Evolutionary conservation across 2,888 invertebrate genomes (phyloP), one percentile per base, ranked within the genome.

Genomic region (Tenthredo livida): DNA sequence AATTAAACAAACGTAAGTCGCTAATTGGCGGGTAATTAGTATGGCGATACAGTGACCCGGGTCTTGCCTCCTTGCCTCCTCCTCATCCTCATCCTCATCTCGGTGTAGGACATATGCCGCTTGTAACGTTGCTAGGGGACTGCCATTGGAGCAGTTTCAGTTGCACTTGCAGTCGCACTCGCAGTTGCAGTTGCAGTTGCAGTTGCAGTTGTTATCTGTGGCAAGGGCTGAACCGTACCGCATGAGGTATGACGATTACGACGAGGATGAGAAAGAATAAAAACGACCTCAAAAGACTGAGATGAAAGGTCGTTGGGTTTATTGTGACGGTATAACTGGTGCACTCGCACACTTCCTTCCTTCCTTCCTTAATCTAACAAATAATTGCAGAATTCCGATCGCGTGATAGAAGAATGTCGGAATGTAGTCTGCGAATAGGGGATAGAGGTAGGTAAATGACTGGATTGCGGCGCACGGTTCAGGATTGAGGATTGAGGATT

Each of bases 21-120:
- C 91, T 92, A 92, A 92, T 92, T 92, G 92, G 90, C 90, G 90
- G 90, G 90, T 91, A 92, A 92, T 92, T 92, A 92, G 89, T 90
- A 89, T 88, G 88, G 90, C 80, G 80, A 80, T 80, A 90, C 88
- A 90, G 90, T 91, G 92, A 91, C 91, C 92, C 77, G 88, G 84
- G 88, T 84, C 86, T 87, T 86, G 50, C 29, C 72, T 73, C 29
- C 72, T 43, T 43, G 21, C 61, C 61, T 61, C 25, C 25, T n/a
- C 40, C 43, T 37, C 58, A 6, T 58, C 61, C 5, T 50, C 50
- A 50, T 17, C 40, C 21, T 37, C 61, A 21, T 61, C 61, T 25
- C 61, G 25, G 61, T 61, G 61, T 61, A 61, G 61, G 61, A 61
- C 61, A 61, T 12, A 61, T 12, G 25, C 61, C 61, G 61, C 25